phyloP scores from a whole-genome alignment of 1,140 invertebrate species.

The Heliconius nattereri region DNA sequence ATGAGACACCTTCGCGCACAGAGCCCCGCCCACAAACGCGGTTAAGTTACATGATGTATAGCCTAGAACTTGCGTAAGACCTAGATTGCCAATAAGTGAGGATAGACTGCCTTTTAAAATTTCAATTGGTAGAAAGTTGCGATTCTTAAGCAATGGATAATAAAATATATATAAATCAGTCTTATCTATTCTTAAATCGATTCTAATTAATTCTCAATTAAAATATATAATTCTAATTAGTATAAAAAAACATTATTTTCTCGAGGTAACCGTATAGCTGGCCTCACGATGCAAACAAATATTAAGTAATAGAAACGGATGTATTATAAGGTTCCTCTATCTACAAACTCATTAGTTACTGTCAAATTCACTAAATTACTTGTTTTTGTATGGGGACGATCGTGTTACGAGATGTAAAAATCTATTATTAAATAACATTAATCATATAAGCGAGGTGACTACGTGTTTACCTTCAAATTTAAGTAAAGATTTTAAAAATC shows the following conservation, averaged over 20 bases:
- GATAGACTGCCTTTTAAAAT: constrained; percentile 20
- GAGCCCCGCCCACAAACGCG: constrained; percentile 68
- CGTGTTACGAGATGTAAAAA: constrained; percentile 32
- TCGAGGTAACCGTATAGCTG: neutral
- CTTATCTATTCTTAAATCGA: neutral
- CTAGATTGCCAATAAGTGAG: constrained; percentile 40
- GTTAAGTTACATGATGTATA: constrained; percentile 50
- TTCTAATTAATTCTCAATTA: neutral
- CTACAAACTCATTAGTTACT: constrained; percentile 46
- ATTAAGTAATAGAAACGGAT: constrained; percentile 36
- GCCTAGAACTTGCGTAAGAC: constrained; percentile 47
- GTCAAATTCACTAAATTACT: constrained; percentile 43
- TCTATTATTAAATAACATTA: constrained; percentile 45
- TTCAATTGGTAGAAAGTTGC: constrained; percentile 13
- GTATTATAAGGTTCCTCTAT: constrained; percentile 44
- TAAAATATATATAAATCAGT: neutral
- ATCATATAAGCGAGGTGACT: constrained; percentile 46
- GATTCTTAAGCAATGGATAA: neutral
- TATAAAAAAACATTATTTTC: neutral
- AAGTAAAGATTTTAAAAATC: neutral
- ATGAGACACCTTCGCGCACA: constrained; percentile 52
- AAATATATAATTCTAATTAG: neutral
- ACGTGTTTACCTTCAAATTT: constrained; percentile 35
- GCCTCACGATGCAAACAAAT: constrained; percentile 35
- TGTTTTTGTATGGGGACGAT: constrained; percentile 42